Evolutionary conservation across 2,113 vertebrate genomes (phyloP).

Genomic region (Phylloscopus trochilus): DNA sequence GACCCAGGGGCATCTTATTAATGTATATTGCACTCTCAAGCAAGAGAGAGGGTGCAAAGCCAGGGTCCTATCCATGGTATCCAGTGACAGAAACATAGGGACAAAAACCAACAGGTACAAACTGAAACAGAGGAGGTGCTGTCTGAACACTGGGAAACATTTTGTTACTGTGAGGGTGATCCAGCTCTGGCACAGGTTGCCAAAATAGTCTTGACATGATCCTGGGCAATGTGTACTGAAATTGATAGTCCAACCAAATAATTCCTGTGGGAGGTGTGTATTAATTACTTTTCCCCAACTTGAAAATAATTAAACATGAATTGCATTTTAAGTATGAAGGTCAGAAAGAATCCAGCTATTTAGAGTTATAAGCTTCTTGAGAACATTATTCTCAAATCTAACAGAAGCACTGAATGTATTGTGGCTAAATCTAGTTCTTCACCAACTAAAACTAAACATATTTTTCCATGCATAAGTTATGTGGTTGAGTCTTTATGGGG

Average conservation of each 20-base stretch:
- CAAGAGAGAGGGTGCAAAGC: neutral
- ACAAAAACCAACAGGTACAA: neutral
- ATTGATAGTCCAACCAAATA: neutral
- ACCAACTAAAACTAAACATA: neutral
- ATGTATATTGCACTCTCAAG: neutral
- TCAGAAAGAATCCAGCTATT: neutral
- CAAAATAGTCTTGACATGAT: neutral
- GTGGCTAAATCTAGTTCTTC: neutral
- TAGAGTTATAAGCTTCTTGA: neutral
- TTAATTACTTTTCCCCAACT: neutral
- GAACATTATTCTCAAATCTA: neutral
- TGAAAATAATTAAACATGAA: neutral
- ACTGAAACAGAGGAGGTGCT: neutral
- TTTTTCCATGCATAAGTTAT: neutral
- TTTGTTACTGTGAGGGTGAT: neutral
- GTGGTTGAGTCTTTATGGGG: neutral
- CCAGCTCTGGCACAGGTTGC: neutral
- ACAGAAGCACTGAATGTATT: neutral
- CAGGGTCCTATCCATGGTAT: neutral
- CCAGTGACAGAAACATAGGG: neutral
- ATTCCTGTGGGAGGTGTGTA: neutral
- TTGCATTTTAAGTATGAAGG: neutral
- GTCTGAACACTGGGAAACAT: neutral
- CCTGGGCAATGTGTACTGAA: neutral
- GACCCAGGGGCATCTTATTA: neutral